These are phyloP conservation scores for Oryzaephilus surinamensis DNA, from an alignment of 1,140 invertebrate species.

Conservation along the genomic window DNA sequence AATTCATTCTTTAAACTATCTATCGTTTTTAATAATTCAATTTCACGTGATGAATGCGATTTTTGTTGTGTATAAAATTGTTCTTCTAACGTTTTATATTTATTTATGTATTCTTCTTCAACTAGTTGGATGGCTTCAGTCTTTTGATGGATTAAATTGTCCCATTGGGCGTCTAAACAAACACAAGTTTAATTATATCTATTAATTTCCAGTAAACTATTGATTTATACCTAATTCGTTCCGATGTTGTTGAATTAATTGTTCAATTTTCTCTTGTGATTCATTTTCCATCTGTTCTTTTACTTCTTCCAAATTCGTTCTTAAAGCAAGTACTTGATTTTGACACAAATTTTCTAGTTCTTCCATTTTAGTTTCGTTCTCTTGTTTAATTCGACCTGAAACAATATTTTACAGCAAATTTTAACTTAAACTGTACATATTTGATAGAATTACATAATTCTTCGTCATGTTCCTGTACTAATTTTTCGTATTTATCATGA, in stretches of 20 bases:
- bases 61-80: slow-evolving; percentile 34
- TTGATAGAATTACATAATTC: slow-evolving; percentile 42
- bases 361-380: slow-evolving; percentile 33
- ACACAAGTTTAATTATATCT: neutral
- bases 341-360: slow-evolving; percentile 36
- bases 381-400: slow-evolving; percentile 34
- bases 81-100: slow-evolving; percentile 39
- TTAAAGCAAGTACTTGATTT: slow-evolving; percentile 31
- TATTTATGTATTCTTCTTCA: slow-evolving; percentile 41
- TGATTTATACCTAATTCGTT: slow-evolving; percentile 40
- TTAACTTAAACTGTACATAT: neutral
- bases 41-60: slow-evolving; percentile 28
- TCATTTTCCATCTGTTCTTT: slow-evolving; percentile 41
- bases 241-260: slow-evolving; percentile 35
- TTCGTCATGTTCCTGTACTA: slow-evolving; percentile 43
- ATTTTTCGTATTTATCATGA: slow-evolving; percentile 46
- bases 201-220: slow-evolving; percentile 8
- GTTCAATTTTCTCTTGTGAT: slow-evolving; percentile 34
- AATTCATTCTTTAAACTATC: slow-evolving; percentile 32
- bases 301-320: slow-evolving; percentile 36
- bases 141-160: slow-evolving; percentile 42
- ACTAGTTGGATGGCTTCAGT: slow-evolving; percentile 41
- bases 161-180: slow-evolving; percentile 42
- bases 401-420: slow-evolving; percentile 4
- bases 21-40: slow-evolving; percentile 34